A percentile compares a stretch with the other conserved stretches of the same genome.
These are phyloP conservation scores for Amniataba percoides DNA, from an alignment of 2,797 vertebrate genomes.

Conservation along the genomic window DNA sequence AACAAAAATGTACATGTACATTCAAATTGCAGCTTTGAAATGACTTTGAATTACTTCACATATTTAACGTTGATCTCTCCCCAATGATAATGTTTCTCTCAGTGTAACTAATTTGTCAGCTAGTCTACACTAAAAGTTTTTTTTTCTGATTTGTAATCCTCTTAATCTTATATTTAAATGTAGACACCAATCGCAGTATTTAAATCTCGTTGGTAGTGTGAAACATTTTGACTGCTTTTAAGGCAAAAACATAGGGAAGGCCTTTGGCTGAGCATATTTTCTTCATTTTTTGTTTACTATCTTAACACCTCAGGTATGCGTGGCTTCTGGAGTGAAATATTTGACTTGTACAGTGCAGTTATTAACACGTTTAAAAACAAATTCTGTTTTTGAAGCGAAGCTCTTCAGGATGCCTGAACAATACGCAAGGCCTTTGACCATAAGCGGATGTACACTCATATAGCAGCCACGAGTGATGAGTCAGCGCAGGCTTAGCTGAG, in stretches of 20 bases:
- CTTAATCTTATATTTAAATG: no score
- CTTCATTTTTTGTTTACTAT: neutral
- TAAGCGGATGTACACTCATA: conserved; percentile 63
- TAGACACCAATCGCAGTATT: no score
- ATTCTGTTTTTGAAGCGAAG: conserved; percentile 16
- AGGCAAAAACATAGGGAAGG: neutral
- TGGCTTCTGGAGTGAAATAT: neutral
- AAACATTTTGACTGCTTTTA: neutral
- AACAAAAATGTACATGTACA: neutral
- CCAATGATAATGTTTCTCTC: no score
- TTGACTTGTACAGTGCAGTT: neutral
- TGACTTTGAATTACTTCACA: no score
- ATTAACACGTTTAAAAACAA: conserved; percentile 4
- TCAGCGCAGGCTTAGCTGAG: conserved; percentile 64
- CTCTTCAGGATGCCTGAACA: conserved; percentile 11
- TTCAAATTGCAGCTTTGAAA: neutral
- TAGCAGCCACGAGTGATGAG: conserved; percentile 59
- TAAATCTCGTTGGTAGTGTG: no score
- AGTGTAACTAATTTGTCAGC: no score
- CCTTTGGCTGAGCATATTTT: no score
- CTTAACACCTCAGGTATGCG: neutral
- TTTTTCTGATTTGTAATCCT: no score
- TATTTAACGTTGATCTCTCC: no score
- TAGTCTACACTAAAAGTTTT: no score
- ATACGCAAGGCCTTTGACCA: conserved; percentile 49